Base-by-base conservation (phyloP, 2,888 invertebrate genomes). In the Physocephala rufipes region DNA sequence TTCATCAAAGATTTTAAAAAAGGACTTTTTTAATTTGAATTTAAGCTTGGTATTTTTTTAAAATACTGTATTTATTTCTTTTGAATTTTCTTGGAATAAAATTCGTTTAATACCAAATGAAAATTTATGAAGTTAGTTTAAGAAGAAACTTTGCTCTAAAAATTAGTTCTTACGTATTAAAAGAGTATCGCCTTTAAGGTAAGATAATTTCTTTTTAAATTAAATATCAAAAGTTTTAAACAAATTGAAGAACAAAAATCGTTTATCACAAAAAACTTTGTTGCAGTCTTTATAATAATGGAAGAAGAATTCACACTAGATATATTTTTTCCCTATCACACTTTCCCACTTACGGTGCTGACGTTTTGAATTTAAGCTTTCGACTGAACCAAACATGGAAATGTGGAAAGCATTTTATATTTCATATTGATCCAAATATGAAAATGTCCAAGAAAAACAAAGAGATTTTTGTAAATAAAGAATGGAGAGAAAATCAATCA, bases 381-480 rank as follows among this genome's bases (percentile, higher is more conserved):
- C 82, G 82, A 85, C 83, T 85, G 84, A 82, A 84, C 80, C 80
- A 79, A 79, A 79, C 78, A 78, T 79, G 82, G 81, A 82, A 83
- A 83, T 82, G 83, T 83, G 82, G 81, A 82, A 84, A 83, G 82
- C 82, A 78, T 84, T 82, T 85, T 85, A 85, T 85, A 77, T 85
- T 85, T 85, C 85, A 77, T 82, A 82, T 82, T 82, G 84, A 83
- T 83, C 81, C 83, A 78, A 68, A 68, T 61, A 19, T 30, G 62
- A 62, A 68, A 68, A 68, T n/a, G 61, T 49, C 67, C 71, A 70
- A 72, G 15, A 16, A 15, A 58, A 16, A 72, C 61, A 63, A 71
- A 68, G 73, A 74, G 71, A 7, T 36, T 7, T 4, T 36, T 7
- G 9, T 9, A 36, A 9, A 36, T 4, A 36, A 36, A 9, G 36